Base-by-base conservation (phyloP, 2,888 invertebrate genomes). In the Erebia palarica region DNA sequence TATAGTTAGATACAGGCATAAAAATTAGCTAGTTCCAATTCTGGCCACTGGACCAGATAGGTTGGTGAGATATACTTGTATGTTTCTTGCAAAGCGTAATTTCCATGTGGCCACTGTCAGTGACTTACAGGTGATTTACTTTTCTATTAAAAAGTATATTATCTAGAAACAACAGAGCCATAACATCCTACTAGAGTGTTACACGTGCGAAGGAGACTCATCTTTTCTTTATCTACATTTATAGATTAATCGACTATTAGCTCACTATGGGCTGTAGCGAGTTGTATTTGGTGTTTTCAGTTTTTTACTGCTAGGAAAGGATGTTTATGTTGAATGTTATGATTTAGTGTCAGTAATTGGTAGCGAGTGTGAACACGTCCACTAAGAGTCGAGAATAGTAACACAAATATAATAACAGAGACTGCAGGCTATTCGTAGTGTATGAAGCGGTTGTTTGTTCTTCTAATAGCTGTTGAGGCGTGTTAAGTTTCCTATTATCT, bases 291-390 rank as follows among this genome's bases (percentile, higher is more conserved):
- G 86, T 86, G 83, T 86, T 86, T 84, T 84, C 77, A 79, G 80
- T 87, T 87, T 85, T 89, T 81, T 84, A 86, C 82, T 80, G 81
- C 75, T 76, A 73, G 82, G 85, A 82, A 86, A 91, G 92, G 92
- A 91, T 91, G 92, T 92, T 92, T 92, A 91, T 84, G 83, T 85
- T 90, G 87, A 83, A 87, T 88, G 85, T 85, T 89, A 89, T 92
- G 91, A 92, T 91, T 90, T 90, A 90, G 88, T 90, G 90, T 86
- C 85, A 89, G 90, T 91, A 89, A 92, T 92, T 90, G 89, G 86
- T 82, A 89, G 87, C 85, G 88, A 91, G 92, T 90, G 92, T 91
- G 91, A 92, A 91, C 88, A 85, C 85, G 88, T 86, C 84, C 86
- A 90, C 90, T 90, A 90, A 88, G 86, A 83, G 86, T 85, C 82